Base-by-base conservation (phyloP, 2,113 vertebrate genomes). In the Melanerpes aurifrons region DNA sequence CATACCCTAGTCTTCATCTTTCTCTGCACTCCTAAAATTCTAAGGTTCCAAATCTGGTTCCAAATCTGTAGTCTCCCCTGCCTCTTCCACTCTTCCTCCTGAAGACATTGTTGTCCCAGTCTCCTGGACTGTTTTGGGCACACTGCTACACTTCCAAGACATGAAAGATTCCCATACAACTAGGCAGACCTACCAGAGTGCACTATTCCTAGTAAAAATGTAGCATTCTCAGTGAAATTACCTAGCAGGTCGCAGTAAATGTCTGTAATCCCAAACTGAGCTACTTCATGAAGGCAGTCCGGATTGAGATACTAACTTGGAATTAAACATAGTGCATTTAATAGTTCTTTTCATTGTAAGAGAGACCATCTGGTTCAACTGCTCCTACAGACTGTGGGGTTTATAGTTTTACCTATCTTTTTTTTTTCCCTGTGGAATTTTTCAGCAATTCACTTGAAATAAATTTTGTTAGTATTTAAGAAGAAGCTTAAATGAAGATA, bases 401-500 rank as follows among this genome's bases (percentile, higher is more conserved):
- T 81, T 76, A 68, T 22, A 37, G 66, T 79, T 95, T 84, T 80
- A 97, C 89, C 85, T 92, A 19, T 45, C 35, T 77, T 90, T 82
- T 29, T 48, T 72, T 79, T 87, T 92, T 87, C 74, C 70, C 81
- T 75, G 63, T 58, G 90, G 54, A 84, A 77, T 87, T 89, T 90
- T 79, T 93, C 91, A 89, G 53, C 62, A 76, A 61, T 69, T 79
- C 37, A 54, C 54, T 84, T 43, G 43, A 89, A 71, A 61, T 71
- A 86, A 54, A 63, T 89, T 89, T 92, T 80, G 48, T n/a, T 57
- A 81, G 54, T 83, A 85, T 92, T 83, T 94, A 94, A 80, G 59
- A 75, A 90, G 81, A 94, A 89, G 24, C 72, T 89, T 82, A 86
- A 97, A 92, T 35, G 50, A 95, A 96, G 83, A 56, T 72, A 91